Conservation (phyloP, 2,797 vertebrate species). For the Oreochromis grahami region DNA sequence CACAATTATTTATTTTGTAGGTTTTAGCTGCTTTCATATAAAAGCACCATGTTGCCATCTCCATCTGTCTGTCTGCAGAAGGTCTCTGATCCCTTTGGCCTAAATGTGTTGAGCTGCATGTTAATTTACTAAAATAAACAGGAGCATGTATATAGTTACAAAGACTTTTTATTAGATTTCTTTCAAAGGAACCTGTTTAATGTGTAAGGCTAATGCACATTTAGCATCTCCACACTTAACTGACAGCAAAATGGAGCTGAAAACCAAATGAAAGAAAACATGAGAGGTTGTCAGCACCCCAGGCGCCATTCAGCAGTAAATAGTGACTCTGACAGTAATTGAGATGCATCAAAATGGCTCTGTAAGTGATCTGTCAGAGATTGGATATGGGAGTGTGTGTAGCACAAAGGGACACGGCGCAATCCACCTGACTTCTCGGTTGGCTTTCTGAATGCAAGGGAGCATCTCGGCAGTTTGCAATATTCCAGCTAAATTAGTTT, state of each 20-base stretch:
- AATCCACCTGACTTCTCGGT: conserved; percentile 34
- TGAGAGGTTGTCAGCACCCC: background rate
- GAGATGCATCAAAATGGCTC: conserved; percentile 40
- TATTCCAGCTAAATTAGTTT: conserved; percentile 70
- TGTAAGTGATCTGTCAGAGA: conserved; percentile 44
- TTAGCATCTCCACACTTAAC: background rate
- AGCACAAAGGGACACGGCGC: conserved; percentile 25
- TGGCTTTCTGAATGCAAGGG: conserved; percentile 32
- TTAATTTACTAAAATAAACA: background rate
- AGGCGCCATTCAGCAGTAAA: background rate
- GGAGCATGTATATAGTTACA: background rate
- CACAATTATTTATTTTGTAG: background rate
- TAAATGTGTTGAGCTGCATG: background rate
- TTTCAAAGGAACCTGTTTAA: background rate
- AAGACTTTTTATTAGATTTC: background rate
- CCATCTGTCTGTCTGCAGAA: background rate
- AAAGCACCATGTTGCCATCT: background rate
- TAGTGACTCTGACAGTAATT: conserved; percentile 30
- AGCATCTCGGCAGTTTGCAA: conserved; percentile 56
- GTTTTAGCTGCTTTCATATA: background rate
- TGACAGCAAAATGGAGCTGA: background rate
- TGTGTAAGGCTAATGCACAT: background rate
- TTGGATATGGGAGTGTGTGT: conserved; percentile 14
- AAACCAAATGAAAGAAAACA: background rate
- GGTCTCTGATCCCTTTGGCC: background rate